Base-by-base conservation (phyloP, 2,888 invertebrate species). In the Plutella xylostella region DNA sequence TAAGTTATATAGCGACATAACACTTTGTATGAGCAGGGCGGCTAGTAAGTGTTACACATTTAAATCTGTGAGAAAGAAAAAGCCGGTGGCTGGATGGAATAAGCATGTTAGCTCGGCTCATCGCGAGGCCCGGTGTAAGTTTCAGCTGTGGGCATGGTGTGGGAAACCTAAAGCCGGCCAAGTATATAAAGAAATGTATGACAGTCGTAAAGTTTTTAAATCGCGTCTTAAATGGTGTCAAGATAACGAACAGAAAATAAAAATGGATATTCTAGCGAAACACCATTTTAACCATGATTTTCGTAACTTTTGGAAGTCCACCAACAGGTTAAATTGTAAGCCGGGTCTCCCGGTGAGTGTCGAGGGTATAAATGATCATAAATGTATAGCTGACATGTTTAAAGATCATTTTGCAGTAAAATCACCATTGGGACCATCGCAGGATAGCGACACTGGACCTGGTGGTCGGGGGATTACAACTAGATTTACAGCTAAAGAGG, bases 301-400 rank as follows among this genome's bases (percentile, higher is more conserved):
- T 15, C 1, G 38, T n/a, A n/a, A 14, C 2, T 48, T 48, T 31
- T 48, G 45, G 48, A 48, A 43, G 35, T 9, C 22, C 9, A 51
- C 48, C 4, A 49, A 48, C 12, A 43, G 39, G 18, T 5, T 49
- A 11, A 47, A 49, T 38, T 12, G 19, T 14, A 47, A 25, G 28
- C 33, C 46, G 7, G 43, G 43, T 15, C 42, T 50, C 4, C 51
- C 55, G 11, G n/a, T n/a, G n/a, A n/a, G n/a, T n/a, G n/a, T n/a
- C n/a, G n/a, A n/a, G n/a, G n/a, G n/a, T n/a, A n/a, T 44, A 1
- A 45, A 20, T 41, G 46, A 52, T 4, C 46, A 33, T 5, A 35
- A n/a, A 12, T 11, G 18, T n/a, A 51, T 52, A 15, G 53, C 50
- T 2, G 33, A 53, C 9, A n/a, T 47, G 3, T 55, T 55, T 43